Base-by-base conservation (phyloP, 2,113 vertebrate genomes). In the Hydrochoerus hydrochaeris region DNA sequence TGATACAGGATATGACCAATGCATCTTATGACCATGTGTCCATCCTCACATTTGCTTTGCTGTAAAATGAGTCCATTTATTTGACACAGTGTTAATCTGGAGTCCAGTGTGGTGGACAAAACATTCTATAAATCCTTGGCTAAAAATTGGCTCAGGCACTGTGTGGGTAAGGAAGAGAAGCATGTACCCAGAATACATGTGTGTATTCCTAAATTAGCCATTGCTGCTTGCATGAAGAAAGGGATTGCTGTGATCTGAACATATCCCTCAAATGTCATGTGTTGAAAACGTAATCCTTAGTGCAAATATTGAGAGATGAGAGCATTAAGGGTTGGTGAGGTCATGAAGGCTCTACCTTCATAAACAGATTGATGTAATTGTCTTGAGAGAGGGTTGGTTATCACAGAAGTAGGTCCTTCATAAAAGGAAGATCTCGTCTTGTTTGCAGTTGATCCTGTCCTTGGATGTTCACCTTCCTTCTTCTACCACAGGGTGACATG, bases 161-260 rank as follows among this genome's bases (percentile, higher is more conserved):
- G 65, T 69, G 65, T 69, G 35, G 35, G 17, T 69, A 9, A 69
- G 17, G 67, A n/a, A 69, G 35, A 14, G 67, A 69, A 69, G 20
- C 35, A 38, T 17, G 20, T 20, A n/a, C 35, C 32, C 32, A 69
- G 65, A n/a, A n/a, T 46, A 35, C 58, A 8, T 41, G 38, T 35
- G 65, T 75, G 41, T 75, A 67, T 81, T 67, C 49, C 82, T 67
- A 24, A 95, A 30, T 69, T 71, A 41, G 83, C n/a, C 10, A 52
- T 28, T 71, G 32, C 30, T 71, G 20, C 77, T 88, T 88, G 78
- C 16, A 89, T 63, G 62, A 89, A 65, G 71, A 85, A 92, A 96
- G 62, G 46, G 46, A 75, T 52, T 63, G 58, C 41, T 46, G 26
- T 46, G 41, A 26, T 63, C 30, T 63, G 58, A 63, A 35, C 7